Evolutionary conservation across 2,113 vertebrate genomes (phyloP), one percentile per base, ranked within the genome.

Genomic region (Nycticryphes semicollaris): DNA sequence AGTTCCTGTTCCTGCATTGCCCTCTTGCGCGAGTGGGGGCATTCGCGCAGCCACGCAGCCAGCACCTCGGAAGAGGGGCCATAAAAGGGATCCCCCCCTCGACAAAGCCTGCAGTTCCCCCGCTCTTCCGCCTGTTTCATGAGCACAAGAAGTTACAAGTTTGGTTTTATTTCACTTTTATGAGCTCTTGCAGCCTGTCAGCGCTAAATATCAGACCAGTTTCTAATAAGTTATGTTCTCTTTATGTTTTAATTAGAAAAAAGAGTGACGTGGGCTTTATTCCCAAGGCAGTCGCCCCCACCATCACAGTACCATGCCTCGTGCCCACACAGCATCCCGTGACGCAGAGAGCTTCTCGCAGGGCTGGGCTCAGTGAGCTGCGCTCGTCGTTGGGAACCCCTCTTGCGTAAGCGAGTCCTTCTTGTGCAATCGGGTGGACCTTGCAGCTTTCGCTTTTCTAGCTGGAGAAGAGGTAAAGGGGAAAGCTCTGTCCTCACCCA

Each of bases 11-110:
- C 60, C 84, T 23, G 37, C 84, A 3, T 14, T 48, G 68, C 64
- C 53, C 68, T 75, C 31, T 4, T 2, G n/a, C 2, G 31, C 5
- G 16, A 30, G 50, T 51, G 14, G 25, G 15, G 1, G 21, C 47
- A 1, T 35, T 19, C 1, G 35, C 35, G 4, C 12, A 8, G 18
- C 54, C 20, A 0, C 1, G 28, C 48, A 8, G 37, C 0, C 1
- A 10, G 15, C 12, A 5, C 13, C 31, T 41, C 47, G 27, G 14
- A 31, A 28, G 48, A 33, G 31, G n/a, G n/a, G 5, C 48, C 22
- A 0, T 2, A 1, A 24, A 10, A 41, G 57, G 2, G 50, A 39
- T 24, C 27, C 27, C 31, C 20, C 20, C 39, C 31, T 9, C 6
- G 14, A 5, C 43, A 24, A 56, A 59, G 37, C 25, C 56, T 1